Conservation (phyloP, 2,797 vertebrate species). For the Carcharodon carcharias region DNA sequence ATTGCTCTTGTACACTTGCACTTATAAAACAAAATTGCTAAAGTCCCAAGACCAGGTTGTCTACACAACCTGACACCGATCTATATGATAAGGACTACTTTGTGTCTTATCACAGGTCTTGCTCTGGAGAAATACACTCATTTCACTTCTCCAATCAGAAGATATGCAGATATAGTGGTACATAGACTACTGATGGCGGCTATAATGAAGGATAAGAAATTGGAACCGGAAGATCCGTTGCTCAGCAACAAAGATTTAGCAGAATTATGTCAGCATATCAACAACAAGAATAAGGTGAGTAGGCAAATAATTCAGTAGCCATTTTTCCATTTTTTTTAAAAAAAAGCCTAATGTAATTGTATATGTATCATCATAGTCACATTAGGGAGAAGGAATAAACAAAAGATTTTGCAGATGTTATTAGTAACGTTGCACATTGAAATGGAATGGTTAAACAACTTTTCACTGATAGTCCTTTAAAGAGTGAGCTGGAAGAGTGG, state of each 20-base stretch:
- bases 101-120: slow-evolving; percentile 59
- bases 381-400: no score
- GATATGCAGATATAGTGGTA: slow-evolving; percentile 84
- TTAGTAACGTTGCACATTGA: neutral
- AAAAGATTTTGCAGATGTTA: neutral
- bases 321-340: neutral
- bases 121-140: slow-evolving; percentile 91
- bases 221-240: slow-evolving; percentile 44
- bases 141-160: slow-evolving; percentile 94
- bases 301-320: neutral
- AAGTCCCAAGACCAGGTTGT: neutral
- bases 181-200: slow-evolving; percentile 78
- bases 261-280: slow-evolving; percentile 78
- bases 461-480: neutral
- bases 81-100: neutral
- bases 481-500: neutral
- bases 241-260: slow-evolving; percentile 71
- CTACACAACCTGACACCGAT: neutral
- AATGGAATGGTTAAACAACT: neutral
- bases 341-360: neutral
- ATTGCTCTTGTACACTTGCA: neutral
- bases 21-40: neutral
- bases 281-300: slow-evolving; percentile 79
- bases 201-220: slow-evolving; percentile 52
- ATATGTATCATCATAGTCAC: neutral